phyloP scores from a whole-genome alignment of 2,888 invertebrate species.

The Eupeodes latifasciatus region DNA sequence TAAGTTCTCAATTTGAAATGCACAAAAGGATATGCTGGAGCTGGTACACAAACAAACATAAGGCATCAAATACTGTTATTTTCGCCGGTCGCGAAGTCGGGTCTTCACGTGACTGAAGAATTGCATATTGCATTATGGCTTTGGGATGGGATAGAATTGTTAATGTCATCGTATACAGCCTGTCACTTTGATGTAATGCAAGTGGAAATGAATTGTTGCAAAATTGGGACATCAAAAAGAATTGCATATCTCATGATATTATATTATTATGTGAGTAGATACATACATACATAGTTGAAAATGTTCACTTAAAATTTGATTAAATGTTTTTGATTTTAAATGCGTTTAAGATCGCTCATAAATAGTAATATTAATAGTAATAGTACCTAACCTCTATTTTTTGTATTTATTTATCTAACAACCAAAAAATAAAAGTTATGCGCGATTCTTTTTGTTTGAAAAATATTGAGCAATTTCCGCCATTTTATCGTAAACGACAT shows the following conservation, averaged over 20 bases:
- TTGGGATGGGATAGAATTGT: slow-evolving; percentile 22
- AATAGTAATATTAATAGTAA: too few species aligned
- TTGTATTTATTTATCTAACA: too few species aligned
- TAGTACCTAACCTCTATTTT: too few species aligned
- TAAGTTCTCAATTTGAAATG: slow-evolving; percentile 30
- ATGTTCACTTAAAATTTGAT: not conserved
- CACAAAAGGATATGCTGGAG: slow-evolving; percentile 64
- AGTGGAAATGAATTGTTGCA: slow-evolving; percentile 58
- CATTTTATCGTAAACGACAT: too few species aligned
- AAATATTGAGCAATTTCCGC: too few species aligned
- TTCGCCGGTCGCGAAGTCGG: slow-evolving; percentile 40
- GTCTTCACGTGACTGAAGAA: slow-evolving; percentile 58
- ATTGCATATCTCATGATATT: not conserved
- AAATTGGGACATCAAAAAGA: slow-evolving; percentile 58
- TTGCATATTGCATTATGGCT: not conserved
- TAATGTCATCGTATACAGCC: slow-evolving; percentile 24
- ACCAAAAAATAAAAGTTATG: too few species aligned
- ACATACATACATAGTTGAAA: not conserved
- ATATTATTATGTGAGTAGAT: too few species aligned
- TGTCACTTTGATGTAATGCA: slow-evolving; percentile 36
- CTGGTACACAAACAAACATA: slow-evolving; percentile 44
- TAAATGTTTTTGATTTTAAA: not conserved
- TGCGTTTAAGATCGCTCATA: too few species aligned
- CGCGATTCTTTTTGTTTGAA: too few species aligned
- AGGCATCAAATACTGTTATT: slow-evolving; percentile 43